Base-by-base conservation (phyloP, 2,888 invertebrate genomes). In the Sesia apiformis region DNA sequence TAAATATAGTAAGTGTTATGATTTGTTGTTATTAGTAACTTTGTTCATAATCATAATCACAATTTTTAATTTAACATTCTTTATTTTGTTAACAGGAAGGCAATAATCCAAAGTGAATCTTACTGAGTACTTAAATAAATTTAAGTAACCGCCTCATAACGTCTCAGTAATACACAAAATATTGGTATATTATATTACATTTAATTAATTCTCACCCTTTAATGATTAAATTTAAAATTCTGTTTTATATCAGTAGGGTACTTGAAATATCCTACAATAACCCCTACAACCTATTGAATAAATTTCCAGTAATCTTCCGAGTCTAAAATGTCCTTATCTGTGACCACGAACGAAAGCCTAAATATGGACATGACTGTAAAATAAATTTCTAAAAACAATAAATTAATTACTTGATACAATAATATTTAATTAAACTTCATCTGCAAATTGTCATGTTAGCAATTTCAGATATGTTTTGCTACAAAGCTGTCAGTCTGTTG, bases 261-360 rank as follows among this genome's bases (percentile, higher is more conserved):
- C 49, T 51, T 57, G 46, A 53, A 50, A 54, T 58, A 55, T 51
- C 54, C 54, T 52, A 56, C 55, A 58, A 58, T 8, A 46, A 46
- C 46, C 46, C 23, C 46, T 56, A 53, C 42, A 54, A 38, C 41
- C 52, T 38, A 53, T 56, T 57, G 56, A 53, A 59, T 60, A 62
- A 53, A 60, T 62, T 62, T 53, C 49, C 42, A 40, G 40, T 55
- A 56, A 63, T 63, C 60, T 63, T 54, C 49, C 53, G 54, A 57
- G 53, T 59, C 58, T 60, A 58, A 59, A 61, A 57, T 51, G 55
- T 49, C 52, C 50, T 55, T 55, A 55, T 52, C 55, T 53, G 39
- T 50, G 7, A 4, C 7, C 50, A 50, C 38, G 39, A 23, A 38
- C 7, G 8, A 50, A 23, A 50, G 6, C 7, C 23, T 7, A 23